These are phyloP conservation scores for Uromys caudimaculatus DNA, from an alignment of 2,797 vertebrate species.

Conservation along the genomic window DNA sequence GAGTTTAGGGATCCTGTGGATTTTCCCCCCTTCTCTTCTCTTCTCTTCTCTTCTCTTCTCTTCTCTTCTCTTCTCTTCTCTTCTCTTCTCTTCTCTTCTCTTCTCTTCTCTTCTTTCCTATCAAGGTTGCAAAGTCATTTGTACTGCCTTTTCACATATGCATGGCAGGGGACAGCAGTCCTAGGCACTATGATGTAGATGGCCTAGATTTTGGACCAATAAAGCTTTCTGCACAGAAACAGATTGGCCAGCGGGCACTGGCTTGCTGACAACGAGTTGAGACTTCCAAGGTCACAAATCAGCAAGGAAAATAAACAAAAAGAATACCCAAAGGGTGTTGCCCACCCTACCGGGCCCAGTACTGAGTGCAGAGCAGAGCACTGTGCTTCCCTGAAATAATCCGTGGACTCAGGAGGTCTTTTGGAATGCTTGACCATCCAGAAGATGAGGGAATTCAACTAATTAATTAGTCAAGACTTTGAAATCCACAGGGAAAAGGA, in stretches of 20 bases:
- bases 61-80: too few species aligned
- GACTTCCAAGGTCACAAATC: neutral
- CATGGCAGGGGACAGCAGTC: neutral
- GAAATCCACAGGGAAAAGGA: conserved; percentile 75
- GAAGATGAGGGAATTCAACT: conserved; percentile 72
- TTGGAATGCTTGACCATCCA: conserved; percentile 74
- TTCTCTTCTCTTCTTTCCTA: neutral
- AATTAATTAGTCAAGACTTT: conserved; percentile 82
- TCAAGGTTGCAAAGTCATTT: neutral
- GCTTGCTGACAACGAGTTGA: neutral
- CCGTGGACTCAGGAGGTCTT: neutral
- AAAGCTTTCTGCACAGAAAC: neutral
- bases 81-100: too few species aligned
- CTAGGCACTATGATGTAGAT: fast-evolving
- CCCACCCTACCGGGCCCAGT: neutral
- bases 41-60: too few species aligned
- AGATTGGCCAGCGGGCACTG: neutral
- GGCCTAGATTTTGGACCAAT: too few species aligned
- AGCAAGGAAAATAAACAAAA: neutral
- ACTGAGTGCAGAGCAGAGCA: fast-evolving
- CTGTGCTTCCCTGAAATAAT: neutral
- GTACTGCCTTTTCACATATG: neutral
- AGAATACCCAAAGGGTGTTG: conserved; percentile 40
- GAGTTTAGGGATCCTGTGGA: neutral
- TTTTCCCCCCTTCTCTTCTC: too few species aligned